Conservation (phyloP, 2,113 vertebrate species). For the mouse (Mus musculus) region DNA sequence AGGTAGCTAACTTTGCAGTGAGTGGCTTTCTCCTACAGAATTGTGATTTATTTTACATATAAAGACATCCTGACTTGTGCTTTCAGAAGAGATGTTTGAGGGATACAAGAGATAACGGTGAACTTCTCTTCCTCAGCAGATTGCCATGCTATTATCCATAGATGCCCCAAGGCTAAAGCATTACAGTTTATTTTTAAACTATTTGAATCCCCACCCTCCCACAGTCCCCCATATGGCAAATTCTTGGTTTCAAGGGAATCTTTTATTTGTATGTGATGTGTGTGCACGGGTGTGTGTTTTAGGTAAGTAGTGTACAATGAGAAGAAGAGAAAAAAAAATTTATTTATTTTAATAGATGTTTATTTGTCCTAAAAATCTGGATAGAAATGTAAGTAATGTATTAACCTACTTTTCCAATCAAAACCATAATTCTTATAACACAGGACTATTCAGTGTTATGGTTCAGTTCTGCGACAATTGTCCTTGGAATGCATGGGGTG, state of each 20-base stretch:
- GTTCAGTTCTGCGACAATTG: not conserved
- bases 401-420: not conserved
- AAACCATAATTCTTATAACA: not conserved
- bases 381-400: not conserved
- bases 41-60: constrained; percentile 10
- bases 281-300: not conserved
- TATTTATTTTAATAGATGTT: constrained; percentile 12
- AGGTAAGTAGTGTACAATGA: not conserved
- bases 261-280: not conserved
- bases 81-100: not conserved
- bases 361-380: constrained; percentile 21
- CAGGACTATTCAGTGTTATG: not conserved
- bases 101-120: not conserved
- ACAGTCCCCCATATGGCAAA: not conserved
- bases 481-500: not conserved
- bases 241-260: constrained; percentile 62
- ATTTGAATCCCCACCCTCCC: constrained; percentile 50
- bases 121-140: constrained; percentile 33
- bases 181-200: constrained; percentile 68
- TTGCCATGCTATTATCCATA: constrained; percentile 4
- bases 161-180: constrained; percentile 55
- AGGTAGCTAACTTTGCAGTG: not conserved
- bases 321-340: not conserved
- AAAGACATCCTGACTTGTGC: not conserved
- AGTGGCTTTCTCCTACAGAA: not conserved